A percentile compares a stretch with the other conserved stretches of the same genome.
Evolutionary conservation across 2,888 invertebrate species (phyloP).

Genomic region (Thera obeliscata): DNA sequence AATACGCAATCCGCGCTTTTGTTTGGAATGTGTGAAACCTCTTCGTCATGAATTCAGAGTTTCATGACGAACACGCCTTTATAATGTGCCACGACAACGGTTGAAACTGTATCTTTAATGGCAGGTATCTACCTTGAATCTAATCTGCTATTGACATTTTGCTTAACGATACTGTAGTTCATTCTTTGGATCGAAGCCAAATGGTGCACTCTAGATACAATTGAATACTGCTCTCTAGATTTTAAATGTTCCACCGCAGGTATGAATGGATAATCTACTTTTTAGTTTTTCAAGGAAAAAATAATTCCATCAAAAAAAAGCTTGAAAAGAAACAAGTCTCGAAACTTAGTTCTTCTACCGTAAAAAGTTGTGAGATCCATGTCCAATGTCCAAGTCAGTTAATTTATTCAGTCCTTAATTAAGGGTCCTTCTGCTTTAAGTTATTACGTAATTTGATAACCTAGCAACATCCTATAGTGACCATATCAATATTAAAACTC

Average conservation of each 20-base stretch:
- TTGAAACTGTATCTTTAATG: slow-evolving; percentile 1
- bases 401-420: no score
- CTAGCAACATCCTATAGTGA: no score
- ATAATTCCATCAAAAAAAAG: neutral
- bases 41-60: neutral
- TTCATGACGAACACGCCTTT: neutral
- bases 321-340: neutral
- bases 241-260: slow-evolving; percentile 7
- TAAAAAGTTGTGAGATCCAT: no score
- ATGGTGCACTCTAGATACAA: slow-evolving; percentile 36
- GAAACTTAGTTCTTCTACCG: no score
- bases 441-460: no score
- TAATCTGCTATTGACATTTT: slow-evolving; percentile 70
- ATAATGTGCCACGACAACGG: slow-evolving; percentile 2
- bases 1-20: neutral
- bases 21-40: neutral
- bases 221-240: slow-evolving; percentile 20
- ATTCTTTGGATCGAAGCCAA: slow-evolving; percentile 69
- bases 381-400: no score
- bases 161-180: slow-evolving; percentile 49
- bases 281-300: neutral
- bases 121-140: slow-evolving; percentile 37
- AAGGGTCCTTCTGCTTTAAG: no score
- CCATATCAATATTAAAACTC: no score
- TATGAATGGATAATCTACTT: neutral